Percentiles rank a stretch among this genome's conserved stretches.
These are phyloP conservation scores for Eclectus roratus DNA, from an alignment of 2,113 vertebrate genomes.

Conservation along the genomic window DNA sequence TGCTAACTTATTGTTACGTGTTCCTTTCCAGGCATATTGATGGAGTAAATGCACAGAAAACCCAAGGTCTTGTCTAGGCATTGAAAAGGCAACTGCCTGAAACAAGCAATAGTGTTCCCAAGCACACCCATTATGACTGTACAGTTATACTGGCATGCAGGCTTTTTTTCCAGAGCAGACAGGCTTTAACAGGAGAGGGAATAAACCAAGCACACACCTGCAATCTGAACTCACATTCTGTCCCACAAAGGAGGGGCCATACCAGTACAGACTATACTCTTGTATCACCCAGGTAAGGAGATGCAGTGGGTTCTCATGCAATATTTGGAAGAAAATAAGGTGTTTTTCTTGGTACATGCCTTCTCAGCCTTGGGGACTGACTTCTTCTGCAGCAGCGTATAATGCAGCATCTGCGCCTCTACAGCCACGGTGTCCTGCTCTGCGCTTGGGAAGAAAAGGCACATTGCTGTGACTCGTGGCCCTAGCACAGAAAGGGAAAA, in stretches of 20 bases:
- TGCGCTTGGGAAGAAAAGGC: background rate
- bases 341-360: background rate
- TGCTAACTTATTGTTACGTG: background rate
- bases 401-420: background rate
- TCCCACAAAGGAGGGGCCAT: background rate
- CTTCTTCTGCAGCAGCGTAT: background rate
- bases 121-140: background rate
- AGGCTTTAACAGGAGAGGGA: background rate
- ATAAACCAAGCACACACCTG: background rate
- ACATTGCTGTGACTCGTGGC: background rate
- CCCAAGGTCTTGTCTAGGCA: background rate
- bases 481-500: background rate
- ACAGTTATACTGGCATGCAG: background rate
- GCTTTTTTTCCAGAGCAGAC: background rate
- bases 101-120: background rate
- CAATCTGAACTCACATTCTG: background rate
- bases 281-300: rapidly evolving
- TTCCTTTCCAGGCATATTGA: background rate
- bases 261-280: background rate
- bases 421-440: too few relatives aligned
- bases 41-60: background rate
- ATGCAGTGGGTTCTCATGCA: background rate
- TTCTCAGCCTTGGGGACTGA: background rate
- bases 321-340: background rate
- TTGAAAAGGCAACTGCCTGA: background rate